A percentile compares a stretch with the other conserved stretches of the same genome.
Evolutionary conservation across 1,140 invertebrate genomes (phyloP).

Genomic region (Triops longicaudatus): DNA sequence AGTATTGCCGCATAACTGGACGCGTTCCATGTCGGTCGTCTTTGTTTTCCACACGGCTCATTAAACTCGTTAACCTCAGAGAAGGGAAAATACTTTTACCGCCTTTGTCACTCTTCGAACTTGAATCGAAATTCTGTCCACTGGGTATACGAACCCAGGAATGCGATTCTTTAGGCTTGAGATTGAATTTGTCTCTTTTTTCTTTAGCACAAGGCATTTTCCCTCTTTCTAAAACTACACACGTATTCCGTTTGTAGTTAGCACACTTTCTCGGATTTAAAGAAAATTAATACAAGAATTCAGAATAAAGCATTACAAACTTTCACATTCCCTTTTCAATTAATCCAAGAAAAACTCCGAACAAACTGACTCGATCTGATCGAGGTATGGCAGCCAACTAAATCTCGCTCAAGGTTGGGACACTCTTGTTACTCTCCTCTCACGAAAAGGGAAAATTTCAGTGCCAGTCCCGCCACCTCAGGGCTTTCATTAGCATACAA

Average conservation of each 20-base stretch:
- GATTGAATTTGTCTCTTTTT: background rate
- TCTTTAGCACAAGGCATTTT: background rate
- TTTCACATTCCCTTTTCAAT: background rate
- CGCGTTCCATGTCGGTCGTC: background rate
- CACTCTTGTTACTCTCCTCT: background rate
- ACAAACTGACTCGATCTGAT: background rate
- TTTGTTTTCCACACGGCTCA: slow-evolving; percentile 23
- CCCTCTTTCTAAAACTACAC: background rate
- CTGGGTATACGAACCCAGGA: background rate
- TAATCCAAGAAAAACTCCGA: background rate
- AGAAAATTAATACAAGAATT: no score
- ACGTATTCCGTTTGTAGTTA: background rate
- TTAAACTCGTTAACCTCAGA: slow-evolving; percentile 9
- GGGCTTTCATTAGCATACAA: background rate
- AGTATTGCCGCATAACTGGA: background rate
- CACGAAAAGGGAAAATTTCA: background rate
- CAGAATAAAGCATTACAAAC: no score
- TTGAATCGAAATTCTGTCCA: background rate
- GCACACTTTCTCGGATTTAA: background rate
- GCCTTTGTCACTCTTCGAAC: background rate
- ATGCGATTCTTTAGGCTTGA: background rate
- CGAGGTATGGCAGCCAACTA: background rate
- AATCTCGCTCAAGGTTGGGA: slow-evolving; percentile 1
- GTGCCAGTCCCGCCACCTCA: no score
- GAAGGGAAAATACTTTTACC: background rate